These are phyloP conservation scores for Xanthorhoe designata DNA, from an alignment of 2,888 invertebrate species.

Conservation along the genomic window DNA sequence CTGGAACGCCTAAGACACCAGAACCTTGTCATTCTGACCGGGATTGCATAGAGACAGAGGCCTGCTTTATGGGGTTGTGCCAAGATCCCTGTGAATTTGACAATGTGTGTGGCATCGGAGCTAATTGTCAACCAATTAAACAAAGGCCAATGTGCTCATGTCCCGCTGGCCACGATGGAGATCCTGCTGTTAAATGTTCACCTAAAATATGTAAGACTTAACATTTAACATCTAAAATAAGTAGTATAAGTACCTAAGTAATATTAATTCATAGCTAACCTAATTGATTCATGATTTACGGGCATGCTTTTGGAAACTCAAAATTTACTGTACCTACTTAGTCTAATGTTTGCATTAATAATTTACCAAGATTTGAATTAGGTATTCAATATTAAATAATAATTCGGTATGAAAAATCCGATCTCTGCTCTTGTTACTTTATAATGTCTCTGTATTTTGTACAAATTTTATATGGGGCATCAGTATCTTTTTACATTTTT, in stretches of 20 bases:
- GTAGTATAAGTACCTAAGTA: no score
- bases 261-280: constrained; percentile 4
- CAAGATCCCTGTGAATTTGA: constrained; percentile 94
- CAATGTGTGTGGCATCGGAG: constrained; percentile 90
- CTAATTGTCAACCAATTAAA: constrained; percentile 92
- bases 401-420: neutral
- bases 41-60: constrained; percentile 93
- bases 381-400: no score
- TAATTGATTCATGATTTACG: neutral
- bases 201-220: constrained; percentile 90
- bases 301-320: neutral
- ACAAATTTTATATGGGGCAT: no score
- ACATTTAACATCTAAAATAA: constrained; percentile 39
- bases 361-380: neutral
- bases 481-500: no score
- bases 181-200: constrained; percentile 92
- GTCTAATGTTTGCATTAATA: neutral
- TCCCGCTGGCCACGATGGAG: constrained; percentile 92
- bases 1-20: constrained; percentile 89
- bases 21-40: constrained; percentile 93
- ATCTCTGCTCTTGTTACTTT: neutral
- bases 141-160: constrained; percentile 94
- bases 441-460: neutral
- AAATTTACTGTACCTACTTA: neutral
- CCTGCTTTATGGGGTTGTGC: constrained; percentile 93